Base-by-base conservation (phyloP, 1,140 invertebrate genomes). In the Ceratina calcarata region DNA sequence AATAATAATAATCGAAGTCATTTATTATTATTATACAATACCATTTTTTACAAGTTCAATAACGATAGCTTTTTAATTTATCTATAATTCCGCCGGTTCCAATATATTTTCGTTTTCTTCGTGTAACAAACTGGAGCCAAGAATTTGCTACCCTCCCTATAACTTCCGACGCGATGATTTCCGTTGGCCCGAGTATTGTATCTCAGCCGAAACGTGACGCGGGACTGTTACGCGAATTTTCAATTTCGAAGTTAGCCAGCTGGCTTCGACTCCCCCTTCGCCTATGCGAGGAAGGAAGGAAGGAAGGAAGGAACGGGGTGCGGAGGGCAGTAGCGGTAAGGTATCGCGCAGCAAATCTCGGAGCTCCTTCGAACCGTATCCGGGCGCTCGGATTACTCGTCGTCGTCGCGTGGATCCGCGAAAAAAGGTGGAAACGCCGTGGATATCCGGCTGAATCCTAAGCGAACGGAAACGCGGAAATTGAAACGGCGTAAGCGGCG, bases 391-490 rank as follows among this genome's bases (percentile, higher is more conserved):
- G 67, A 75, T 75, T 67, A 75, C 73, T 67, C 62, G 27, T 45
- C 37, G 37, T 45, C 37, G 37, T 75, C n/a, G 53, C 53, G 27
- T 0, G 61, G 72, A 66, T 37, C 2, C 27, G 15, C 27, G 45
- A 16, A 55, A 67, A 57, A 18, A 55, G 51, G 24, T 12, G 51
- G 16, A 37, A 49, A 57, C 62, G 27, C 27, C 27, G 69, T 22
- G 18, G 62, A 75, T 75, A 75, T 57, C 73, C 49, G 49, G 60
- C 1, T 65, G 72, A 66, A 75, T 75, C 15, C 51, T 55, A 32
- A 37, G 49, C 24, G 72, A 65, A 74, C 72, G 61, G 73, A 75
- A 75, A 75, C 64, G 51, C 16, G 32, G 64, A 58, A 67, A 75
- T 75, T 75, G 62, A 67, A 73, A 75, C 51, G 73, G 24, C 20